Evolutionary conservation across 1,140 invertebrate species (phyloP), one percentile per base, ranked within the genome.

Genomic region (Parasteatoda tepidariorum): DNA sequence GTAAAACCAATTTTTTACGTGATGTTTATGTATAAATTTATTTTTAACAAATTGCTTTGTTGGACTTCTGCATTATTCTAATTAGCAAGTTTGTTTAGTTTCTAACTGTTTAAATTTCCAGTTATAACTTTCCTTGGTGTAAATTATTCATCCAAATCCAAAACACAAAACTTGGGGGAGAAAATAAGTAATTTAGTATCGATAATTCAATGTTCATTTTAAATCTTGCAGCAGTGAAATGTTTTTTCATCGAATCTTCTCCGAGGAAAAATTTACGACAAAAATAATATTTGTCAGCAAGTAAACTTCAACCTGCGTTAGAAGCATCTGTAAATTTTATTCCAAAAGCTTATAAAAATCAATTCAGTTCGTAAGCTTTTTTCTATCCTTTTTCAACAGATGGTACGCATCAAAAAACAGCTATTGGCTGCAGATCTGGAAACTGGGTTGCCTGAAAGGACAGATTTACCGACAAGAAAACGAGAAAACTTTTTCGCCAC

Each of bases 291-390:
- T 18, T 4, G 18, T 9, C 38, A 48, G 1, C 9, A 48, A 18
- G 38, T 4, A 48, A 48, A 18, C 59, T 59, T 76, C 66, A n/a
- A 66, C 74, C 61, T 66, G 74, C 48, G 22, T 61, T 5, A 5
- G 28, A 76, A 76, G 38, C 74, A 76, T 64, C 74, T 76, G 59
- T 76, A 76, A 76, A 76, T 76, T 76, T 76, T 76, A 76, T 62
- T 30, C 74, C 74, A 33, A 41, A n/a, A 64, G 59, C 59, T 61
- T 57, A 64, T 64, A 64, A 76, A 59, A 76, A 76, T 76, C 74
- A 76, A 76, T 76, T 76, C 74, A 64, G 71, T 59, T 41, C 26
- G 34, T 38, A 48, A 48, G 26, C 26, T 33, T 64, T 76, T 54
- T 54, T 13, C 61, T 33, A 48, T 54, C 28, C 26, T 38, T 33